Percentiles rank a stretch among this genome's conserved stretches.
phyloP scores from a whole-genome alignment of 2,797 vertebrate species.

The Enteromius anoplus region DNA sequence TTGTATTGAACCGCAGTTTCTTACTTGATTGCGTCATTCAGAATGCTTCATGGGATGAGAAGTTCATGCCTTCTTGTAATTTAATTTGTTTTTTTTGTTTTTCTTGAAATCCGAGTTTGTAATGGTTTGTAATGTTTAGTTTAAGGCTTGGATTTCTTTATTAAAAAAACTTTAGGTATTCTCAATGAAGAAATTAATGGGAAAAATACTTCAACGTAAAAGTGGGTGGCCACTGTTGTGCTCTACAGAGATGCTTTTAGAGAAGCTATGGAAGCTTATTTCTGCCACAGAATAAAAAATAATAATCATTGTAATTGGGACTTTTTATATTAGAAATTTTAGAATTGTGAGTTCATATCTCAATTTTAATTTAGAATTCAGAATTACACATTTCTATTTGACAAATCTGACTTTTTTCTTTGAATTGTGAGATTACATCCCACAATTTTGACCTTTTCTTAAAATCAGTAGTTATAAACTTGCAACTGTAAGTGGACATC shows the following conservation, averaged over 20 bases:
- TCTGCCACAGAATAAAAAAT: neutral
- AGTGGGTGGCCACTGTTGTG: neutral
- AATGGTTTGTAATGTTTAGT: neutral
- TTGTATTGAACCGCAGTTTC: neutral
- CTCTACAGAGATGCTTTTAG: neutral
- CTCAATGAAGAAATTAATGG: neutral
- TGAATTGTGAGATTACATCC: neutral
- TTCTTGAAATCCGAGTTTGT: neutral
- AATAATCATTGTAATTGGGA: neutral
- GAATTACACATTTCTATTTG: too few species aligned
- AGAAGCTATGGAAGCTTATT: neutral
- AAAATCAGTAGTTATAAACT: neutral
- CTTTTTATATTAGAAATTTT: neutral
- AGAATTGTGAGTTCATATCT: neutral
- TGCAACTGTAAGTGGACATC: neutral
- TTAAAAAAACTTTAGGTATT: neutral
- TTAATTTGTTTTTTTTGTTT: neutral
- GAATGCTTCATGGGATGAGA: neutral
- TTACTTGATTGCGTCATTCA: neutral
- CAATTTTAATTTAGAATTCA: neutral
- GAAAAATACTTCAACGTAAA: constrained; percentile 16
- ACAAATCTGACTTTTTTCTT: neutral
- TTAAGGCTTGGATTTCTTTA: neutral
- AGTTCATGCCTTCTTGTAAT: neutral
- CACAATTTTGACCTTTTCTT: neutral